Evolutionary conservation across 2,888 invertebrate genomes (phyloP).

Genomic region (Metacarcinus magister): DNA sequence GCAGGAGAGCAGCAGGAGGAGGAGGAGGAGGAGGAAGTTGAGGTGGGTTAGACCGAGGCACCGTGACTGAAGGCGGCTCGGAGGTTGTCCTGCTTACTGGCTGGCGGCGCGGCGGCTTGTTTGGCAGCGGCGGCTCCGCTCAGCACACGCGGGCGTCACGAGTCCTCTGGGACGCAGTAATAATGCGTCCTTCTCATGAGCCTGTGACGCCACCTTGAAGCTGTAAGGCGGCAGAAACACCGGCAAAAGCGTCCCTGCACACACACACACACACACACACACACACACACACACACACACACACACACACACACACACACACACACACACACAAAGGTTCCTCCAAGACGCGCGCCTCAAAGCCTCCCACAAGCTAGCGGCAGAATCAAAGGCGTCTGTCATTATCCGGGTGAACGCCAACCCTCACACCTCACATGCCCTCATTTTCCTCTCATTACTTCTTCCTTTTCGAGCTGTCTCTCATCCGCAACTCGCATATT

Average conservation of each 20-base stretch:
- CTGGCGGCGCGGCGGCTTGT: constrained; percentile 32
- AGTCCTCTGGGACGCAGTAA: not conserved
- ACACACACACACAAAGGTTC: constrained; percentile 34
- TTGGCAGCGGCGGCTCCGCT: constrained; percentile 37
- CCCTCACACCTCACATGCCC: constrained; percentile 63
- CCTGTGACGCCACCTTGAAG: constrained; percentile 18
- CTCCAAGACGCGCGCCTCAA: constrained; percentile 30
- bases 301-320: constrained; percentile 62
- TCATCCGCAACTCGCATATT: constrained; percentile 46
- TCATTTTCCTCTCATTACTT: constrained; percentile 16
- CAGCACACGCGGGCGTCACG: not conserved
- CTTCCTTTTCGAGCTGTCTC: constrained; percentile 47
- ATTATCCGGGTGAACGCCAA: constrained; percentile 51
- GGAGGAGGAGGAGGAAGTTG: constrained; percentile 34
- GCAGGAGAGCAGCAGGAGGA: not conserved
- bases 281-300: constrained; percentile 54
- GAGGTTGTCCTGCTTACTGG: not conserved
- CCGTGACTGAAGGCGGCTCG: not conserved
- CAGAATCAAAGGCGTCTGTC: constrained; percentile 58
- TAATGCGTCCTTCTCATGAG: constrained; percentile 15
- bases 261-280: constrained; percentile 50
- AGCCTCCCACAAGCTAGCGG: constrained; percentile 44
- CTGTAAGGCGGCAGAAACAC: not conserved
- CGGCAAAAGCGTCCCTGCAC: constrained; percentile 31
- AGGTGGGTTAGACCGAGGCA: not conserved